Conservation (phyloP, 2,113 vertebrate genomes). For the Alligator mississippiensis region DNA sequence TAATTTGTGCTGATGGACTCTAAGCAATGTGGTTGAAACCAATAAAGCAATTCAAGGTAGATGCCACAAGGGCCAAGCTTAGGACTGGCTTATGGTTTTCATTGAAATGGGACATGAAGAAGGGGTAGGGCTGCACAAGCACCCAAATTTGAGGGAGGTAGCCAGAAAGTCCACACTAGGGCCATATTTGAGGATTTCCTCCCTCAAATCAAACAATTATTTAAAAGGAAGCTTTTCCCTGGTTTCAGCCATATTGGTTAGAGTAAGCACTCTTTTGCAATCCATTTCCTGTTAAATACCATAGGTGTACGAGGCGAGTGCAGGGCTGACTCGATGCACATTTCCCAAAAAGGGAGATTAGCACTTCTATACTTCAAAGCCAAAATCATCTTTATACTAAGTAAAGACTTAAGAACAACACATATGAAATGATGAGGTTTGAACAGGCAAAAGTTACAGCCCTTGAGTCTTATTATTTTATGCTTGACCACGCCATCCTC, state of each 20-base stretch:
- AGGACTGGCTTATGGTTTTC: not conserved
- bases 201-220: not conserved
- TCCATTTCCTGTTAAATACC: not conserved
- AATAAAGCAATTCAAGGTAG: not conserved
- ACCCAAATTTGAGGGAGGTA: not conserved
- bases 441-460: constrained; percentile 17
- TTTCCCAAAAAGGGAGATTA: constrained; percentile 2
- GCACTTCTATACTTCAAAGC: not conserved
- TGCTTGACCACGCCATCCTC: constrained; percentile 11
- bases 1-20: not conserved
- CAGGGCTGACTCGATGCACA: not conserved
- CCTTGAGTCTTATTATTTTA: not conserved
- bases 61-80: not conserved
- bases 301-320: not conserved
- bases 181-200: not conserved
- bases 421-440: constrained; percentile 30
- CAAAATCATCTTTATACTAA: not conserved
- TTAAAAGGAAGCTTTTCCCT: not conserved
- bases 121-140: not conserved
- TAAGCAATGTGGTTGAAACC: not conserved
- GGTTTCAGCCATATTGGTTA: not conserved
- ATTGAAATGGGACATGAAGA: not conserved
- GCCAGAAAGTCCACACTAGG: not conserved
- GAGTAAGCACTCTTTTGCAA: not conserved
- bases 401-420: not conserved